Evolutionary conservation across 1,140 invertebrate species (phyloP), one percentile per base, ranked within the genome.

Genomic region (Papilio helenus): DNA sequence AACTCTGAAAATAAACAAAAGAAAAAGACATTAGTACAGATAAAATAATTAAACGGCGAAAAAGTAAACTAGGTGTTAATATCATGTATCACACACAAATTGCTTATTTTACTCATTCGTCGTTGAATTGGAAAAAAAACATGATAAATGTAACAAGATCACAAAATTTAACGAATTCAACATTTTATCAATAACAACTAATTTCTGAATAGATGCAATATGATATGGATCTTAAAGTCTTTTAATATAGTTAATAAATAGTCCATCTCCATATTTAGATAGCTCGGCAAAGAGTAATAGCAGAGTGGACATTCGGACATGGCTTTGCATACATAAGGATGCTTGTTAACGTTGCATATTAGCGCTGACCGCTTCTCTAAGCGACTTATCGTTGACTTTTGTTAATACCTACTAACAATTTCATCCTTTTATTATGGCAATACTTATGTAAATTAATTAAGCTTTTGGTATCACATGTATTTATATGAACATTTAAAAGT

Each of bases 291-390:
- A 90, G 92, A 92, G 82, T 92, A 93, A 92, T 92, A 89, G 84
- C 86, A 73, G 79, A 85, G 79, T 81, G 83, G 86, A 86, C 86
- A 87, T 88, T 91, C 87, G 88, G 84, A 88, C 88, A 87, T 84
- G 85, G 89, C 88, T 93, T 91, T 90, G 87, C 90, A 92, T 93
- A 87, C 85, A 80, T 82, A 84, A 89, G 84, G 82, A 79, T 79
- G 84, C 87, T 90, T 90, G 91, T 93, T 92, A 90, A 88, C 87
- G 83, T 81, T 79, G 80, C 86, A 92, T 34, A 92, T 92, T 92
- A 92, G 83, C 86, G 82, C 84, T 83, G 81, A 79, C 79, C 85
- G 34, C 44, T n/a, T 49, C 76, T 58, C 76, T 77, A 73, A 55
- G 79, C 88, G 87, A 90, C 87, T 84, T 85, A 82, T 87, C 78